Conservation (phyloP, 1,140 invertebrate species). For the Drosophila burlai region DNA sequence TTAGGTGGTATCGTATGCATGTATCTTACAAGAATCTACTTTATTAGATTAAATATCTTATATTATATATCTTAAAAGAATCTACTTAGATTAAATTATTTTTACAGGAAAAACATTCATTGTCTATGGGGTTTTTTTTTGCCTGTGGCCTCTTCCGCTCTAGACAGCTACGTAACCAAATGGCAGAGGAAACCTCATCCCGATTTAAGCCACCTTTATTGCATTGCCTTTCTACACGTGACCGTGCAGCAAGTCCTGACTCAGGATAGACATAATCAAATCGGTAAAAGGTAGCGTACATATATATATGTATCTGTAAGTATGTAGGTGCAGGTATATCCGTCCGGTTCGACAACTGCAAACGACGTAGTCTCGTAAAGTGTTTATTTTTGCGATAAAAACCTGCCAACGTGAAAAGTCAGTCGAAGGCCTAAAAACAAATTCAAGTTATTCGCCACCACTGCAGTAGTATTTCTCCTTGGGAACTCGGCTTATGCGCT, state of each 20-base stretch:
- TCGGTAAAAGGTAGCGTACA: background rate
- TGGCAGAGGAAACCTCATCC: background rate
- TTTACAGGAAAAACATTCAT: background rate
- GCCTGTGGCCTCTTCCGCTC: background rate
- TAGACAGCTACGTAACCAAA: constrained; percentile 3
- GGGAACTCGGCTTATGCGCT: constrained; percentile 57
- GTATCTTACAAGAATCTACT: background rate
- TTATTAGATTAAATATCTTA: background rate
- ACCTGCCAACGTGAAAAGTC: constrained; percentile 7
- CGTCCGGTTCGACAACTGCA: constrained; percentile 8
- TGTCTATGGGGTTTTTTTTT: background rate
- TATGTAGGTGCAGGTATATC: background rate
- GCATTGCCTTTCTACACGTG: constrained; percentile 6
- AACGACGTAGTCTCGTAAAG: background rate
- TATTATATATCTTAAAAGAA: no score
- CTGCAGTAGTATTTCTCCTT: constrained; percentile 47
- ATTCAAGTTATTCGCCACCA: constrained; percentile 4
- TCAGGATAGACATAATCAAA: constrained; percentile 8
- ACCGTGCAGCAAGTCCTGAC: background rate
- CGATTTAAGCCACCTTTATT: background rate
- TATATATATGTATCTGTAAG: background rate
- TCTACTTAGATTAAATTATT: background rate
- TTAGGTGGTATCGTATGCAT: background rate
- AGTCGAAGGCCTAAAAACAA: constrained; percentile 1
- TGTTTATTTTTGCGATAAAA: constrained; percentile 19